phyloP scores from a whole-genome alignment of 2,888 invertebrate genomes.

The Ethmia dodecea region DNA sequence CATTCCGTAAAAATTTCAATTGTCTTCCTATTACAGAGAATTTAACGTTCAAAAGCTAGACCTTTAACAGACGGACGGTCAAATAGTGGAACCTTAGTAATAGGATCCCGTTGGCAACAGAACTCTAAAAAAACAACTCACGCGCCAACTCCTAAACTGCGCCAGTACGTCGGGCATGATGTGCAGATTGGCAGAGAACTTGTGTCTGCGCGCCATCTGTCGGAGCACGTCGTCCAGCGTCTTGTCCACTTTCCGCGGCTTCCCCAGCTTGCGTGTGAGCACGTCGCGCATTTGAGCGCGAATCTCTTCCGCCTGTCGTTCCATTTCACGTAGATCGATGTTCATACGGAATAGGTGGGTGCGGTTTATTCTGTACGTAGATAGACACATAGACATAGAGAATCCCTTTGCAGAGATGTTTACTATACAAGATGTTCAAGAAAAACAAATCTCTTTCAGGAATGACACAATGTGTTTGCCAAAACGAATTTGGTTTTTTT shows the following conservation, averaged over 20 bases:
- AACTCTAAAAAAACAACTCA: slow-evolving; percentile 20
- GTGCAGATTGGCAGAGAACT: slow-evolving; percentile 45
- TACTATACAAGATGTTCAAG: no score
- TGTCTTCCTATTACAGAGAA: no score
- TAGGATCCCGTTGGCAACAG: no score
- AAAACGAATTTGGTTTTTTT: no score
- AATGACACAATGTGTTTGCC: no score
- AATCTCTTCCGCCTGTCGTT: slow-evolving; percentile 72
- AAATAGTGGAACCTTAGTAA: no score
- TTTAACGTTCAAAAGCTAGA: no score
- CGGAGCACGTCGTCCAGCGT: slow-evolving; percentile 59
- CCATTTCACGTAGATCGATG: slow-evolving; percentile 83
- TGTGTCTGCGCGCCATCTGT: slow-evolving; percentile 61
- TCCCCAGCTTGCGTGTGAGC: slow-evolving; percentile 57
- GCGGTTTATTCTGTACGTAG: slow-evolving; percentile 81
- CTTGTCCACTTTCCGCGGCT: slow-evolving; percentile 54
- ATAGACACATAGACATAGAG: no score
- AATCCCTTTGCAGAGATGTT: no score
- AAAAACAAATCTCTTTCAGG: no score
- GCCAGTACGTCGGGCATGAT: slow-evolving; percentile 40
- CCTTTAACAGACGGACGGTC: not conserved
- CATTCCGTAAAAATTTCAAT: no score
- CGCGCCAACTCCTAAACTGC: slow-evolving; percentile 57
- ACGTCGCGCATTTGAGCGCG: slow-evolving; percentile 70
- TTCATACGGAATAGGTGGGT: slow-evolving; percentile 84